Evolutionary conservation across 2,888 invertebrate genomes (phyloP).

Genomic region (Brenthis daphne): DNA sequence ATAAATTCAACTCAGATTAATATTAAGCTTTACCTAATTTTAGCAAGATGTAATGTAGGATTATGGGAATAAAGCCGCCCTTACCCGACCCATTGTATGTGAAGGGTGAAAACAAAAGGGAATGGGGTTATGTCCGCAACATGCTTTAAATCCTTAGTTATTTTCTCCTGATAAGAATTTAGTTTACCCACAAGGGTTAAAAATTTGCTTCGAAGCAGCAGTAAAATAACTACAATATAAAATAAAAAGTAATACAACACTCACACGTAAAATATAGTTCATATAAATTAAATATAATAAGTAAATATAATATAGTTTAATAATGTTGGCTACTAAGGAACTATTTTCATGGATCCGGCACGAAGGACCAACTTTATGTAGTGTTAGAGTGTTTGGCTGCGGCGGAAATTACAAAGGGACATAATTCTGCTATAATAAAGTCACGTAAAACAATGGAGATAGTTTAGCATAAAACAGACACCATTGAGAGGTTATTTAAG

Average conservation of each 20-base stretch:
- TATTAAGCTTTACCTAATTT: slow-evolving; percentile 9
- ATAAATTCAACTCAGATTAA: not conserved
- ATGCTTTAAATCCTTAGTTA: slow-evolving; percentile 16
- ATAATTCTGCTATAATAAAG: slow-evolving; percentile 31
- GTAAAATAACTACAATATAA: too few relatives aligned
- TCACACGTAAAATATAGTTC: too few relatives aligned
- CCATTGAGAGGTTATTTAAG: not conserved
- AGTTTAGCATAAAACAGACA: not conserved
- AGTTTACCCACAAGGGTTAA: slow-evolving; percentile 1
- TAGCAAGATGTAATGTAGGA: slow-evolving; percentile 13
- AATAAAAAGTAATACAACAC: too few relatives aligned
- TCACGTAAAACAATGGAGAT: slow-evolving; percentile 24
- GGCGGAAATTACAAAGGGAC: slow-evolving; percentile 34
- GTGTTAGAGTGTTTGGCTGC: slow-evolving; percentile 22
- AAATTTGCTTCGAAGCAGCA: not conserved
- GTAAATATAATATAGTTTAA: not conserved
- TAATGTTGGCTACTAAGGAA: slow-evolving; percentile 4
- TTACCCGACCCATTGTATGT: slow-evolving; percentile 4
- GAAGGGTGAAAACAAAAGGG: slow-evolving; percentile 7
- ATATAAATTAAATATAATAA: too few relatives aligned
- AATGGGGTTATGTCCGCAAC: slow-evolving; percentile 9
- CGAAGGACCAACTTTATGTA: slow-evolving; percentile 21
- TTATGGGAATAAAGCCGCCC: slow-evolving; percentile 10
- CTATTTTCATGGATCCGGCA: slow-evolving; percentile 19
- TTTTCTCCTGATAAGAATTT: slow-evolving; percentile 13